phyloP scores from a whole-genome alignment of 92 coral and sea anemone genomes.

The Paramuricea clavata region DNA sequence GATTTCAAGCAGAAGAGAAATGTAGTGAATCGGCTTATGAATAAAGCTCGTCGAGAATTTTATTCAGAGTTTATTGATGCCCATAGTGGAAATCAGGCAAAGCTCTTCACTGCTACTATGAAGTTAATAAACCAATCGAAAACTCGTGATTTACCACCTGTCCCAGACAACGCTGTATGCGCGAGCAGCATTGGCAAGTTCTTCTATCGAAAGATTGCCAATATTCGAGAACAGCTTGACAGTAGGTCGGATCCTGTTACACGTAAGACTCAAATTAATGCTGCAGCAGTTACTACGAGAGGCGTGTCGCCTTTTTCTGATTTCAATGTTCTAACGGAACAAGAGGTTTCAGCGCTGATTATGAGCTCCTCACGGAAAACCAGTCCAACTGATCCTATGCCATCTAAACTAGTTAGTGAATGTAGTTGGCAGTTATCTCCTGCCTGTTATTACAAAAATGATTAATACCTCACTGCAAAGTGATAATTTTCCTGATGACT shows the following conservation, averaged over 20 bases:
- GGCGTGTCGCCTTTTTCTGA: conserved; percentile 19
- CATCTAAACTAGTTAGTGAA: conserved; percentile 34
- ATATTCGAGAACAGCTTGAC: conserved; percentile 46
- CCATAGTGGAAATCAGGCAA: conserved; percentile 62
- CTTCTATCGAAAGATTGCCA: conserved; percentile 60
- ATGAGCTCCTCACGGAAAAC: conserved; percentile 45
- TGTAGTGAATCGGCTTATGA: conserved; percentile 38
- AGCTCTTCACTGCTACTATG: conserved; percentile 57
- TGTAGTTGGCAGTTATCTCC: conserved; percentile 45
- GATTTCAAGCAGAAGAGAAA: conserved; percentile 41
- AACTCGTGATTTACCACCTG: conserved; percentile 14
- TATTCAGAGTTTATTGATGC: conserved; percentile 61
- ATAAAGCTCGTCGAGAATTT: conserved; percentile 63
- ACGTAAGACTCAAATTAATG: background rate
- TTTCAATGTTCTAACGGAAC: conserved; percentile 42
- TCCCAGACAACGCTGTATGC: conserved; percentile 32
- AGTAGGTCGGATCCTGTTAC: conserved; percentile 10
- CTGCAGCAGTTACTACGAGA: conserved; percentile 40
- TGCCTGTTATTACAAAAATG: conserved; percentile 44
- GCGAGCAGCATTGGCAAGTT: conserved; percentile 58
- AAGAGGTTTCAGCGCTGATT: conserved; percentile 51
- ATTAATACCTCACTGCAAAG: conserved; percentile 49
- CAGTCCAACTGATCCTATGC: conserved; percentile 48
- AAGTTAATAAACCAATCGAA: conserved; percentile 58
- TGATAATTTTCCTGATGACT: conserved; percentile 53